A percentile compares a stretch with the other conserved stretches of the same genome.
These are phyloP conservation scores for Embidobia sp. DNA, from an alignment of 2,888 invertebrate species.

Conservation along the genomic window DNA sequence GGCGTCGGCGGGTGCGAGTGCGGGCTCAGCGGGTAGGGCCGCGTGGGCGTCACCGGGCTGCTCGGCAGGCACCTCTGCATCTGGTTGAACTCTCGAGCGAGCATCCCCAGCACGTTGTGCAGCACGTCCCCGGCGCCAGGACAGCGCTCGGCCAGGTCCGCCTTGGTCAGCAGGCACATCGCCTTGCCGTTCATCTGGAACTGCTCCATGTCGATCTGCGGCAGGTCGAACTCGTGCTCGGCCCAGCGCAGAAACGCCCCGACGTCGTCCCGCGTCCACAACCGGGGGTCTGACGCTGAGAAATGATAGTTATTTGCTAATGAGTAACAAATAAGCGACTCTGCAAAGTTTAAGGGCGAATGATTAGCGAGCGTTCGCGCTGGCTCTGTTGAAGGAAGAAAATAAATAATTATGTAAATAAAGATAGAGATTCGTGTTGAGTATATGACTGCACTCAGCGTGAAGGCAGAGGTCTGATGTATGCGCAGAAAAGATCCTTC, in stretches of 20 bases:
- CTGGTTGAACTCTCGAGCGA: conserved; percentile 90
- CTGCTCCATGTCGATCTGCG: conserved; percentile 94
- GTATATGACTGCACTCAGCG: too few species aligned
- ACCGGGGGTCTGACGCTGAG: conserved; percentile 91
- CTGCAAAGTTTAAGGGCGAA: conserved; percentile 51
- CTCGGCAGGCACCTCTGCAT: conserved; percentile 91
- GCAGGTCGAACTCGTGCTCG: conserved; percentile 95
- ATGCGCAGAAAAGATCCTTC: too few species aligned
- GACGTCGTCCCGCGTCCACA: conserved; percentile 96
- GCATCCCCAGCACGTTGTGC: conserved; percentile 94
- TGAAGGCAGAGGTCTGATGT: too few species aligned
- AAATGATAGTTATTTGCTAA: conserved; percentile 62
- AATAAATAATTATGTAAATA: too few species aligned
- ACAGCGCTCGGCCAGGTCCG: conserved; percentile 94
- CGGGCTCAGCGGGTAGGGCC: conserved; percentile 89
- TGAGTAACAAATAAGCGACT: conserved; percentile 63
- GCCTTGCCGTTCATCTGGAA: conserved; percentile 99
- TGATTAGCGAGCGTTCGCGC: conserved; percentile 18
- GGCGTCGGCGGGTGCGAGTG: conserved; percentile 92
- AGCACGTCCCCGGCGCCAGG: conserved; percentile 96
- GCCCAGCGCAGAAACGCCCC: conserved; percentile 94
- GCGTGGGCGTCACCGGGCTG: conserved; percentile 90
- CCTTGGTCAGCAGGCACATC: conserved; percentile 93
- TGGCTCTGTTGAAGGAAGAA: too few species aligned
- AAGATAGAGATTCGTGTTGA: too few species aligned